These are phyloP conservation scores for Rachycentron canadum DNA, from an alignment of 2,797 vertebrate genomes.

Conservation along the genomic window DNA sequence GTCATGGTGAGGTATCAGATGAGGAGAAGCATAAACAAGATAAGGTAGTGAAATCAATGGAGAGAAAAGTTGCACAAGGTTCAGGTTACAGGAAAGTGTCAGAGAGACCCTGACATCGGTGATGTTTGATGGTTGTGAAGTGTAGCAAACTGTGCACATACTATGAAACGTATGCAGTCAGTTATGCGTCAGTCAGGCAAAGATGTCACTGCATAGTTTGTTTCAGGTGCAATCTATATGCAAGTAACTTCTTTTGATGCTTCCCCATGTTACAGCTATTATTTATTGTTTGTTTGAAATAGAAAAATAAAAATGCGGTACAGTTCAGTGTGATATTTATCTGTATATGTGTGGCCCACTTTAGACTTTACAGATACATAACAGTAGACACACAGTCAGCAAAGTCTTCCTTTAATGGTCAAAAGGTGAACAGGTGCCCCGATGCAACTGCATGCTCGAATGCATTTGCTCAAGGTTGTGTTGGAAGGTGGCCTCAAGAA, in stretches of 20 bases:
- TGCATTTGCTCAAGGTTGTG: conserved; percentile 39
- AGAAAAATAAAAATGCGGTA: background rate
- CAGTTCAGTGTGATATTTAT: background rate
- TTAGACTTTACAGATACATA: conserved; percentile 39
- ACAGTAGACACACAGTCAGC: conserved; percentile 22
- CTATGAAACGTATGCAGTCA: background rate
- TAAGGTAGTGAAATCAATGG: conserved; percentile 13
- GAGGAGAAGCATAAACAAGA: conserved; percentile 7
- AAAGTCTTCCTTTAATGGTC: background rate
- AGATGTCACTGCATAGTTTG: background rate
- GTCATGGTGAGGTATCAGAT: conserved; percentile 14
- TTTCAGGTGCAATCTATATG: background rate
- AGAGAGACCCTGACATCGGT: conserved; percentile 25
- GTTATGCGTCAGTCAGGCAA: background rate
- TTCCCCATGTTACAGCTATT: background rate
- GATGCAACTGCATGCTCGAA: background rate
- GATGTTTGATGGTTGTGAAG: conserved; percentile 23
- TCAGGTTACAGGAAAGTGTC: conserved; percentile 28
- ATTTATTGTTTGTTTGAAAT: background rate
- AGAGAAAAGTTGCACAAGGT: conserved; percentile 4
- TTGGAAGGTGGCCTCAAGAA: conserved; percentile 7
- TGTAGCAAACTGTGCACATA: background rate
- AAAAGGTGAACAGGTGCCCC: background rate
- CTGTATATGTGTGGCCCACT: conserved; percentile 36
- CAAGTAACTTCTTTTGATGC: background rate